Percentiles rank a stretch among this genome's conserved stretches.
phyloP scores from a whole-genome alignment of 2,888 invertebrate genomes.

The Machimus atricapillus region DNA sequence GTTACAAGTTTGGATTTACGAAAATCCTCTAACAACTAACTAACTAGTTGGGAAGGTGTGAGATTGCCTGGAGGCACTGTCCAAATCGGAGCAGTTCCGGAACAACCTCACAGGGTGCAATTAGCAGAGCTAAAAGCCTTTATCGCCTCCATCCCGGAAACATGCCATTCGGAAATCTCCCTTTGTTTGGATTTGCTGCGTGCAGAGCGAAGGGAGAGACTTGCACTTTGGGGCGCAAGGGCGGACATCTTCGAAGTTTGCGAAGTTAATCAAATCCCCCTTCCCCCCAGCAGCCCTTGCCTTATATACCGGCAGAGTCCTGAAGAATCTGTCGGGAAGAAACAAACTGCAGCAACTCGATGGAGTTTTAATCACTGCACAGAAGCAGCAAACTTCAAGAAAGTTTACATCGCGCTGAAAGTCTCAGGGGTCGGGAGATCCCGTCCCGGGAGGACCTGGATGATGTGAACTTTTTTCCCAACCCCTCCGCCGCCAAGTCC shows the following conservation, averaged over 20 bases:
- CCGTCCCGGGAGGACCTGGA: background rate
- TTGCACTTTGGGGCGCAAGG: background rate
- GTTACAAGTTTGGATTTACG: background rate
- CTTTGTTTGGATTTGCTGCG: background rate
- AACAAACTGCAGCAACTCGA: background rate
- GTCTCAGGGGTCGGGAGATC: background rate
- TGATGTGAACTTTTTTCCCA: background rate
- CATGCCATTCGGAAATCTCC: background rate
- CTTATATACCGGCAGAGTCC: background rate
- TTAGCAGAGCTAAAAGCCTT: background rate
- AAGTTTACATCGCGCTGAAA: background rate
- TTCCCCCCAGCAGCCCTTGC: background rate
- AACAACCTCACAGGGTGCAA: background rate
- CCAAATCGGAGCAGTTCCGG: background rate
- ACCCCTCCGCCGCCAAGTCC: background rate
- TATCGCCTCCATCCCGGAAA: background rate
- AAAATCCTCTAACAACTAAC: background rate
- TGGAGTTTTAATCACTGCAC: slow-evolving; percentile 23
- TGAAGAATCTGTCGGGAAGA: background rate
- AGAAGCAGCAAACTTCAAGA: background rate
- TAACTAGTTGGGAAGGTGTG: background rate
- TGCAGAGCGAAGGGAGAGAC: background rate
- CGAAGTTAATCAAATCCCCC: background rate
- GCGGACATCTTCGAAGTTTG: background rate
- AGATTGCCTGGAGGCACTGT: background rate